Percentiles rank a stretch among this genome's conserved stretches.
phyloP scores from a whole-genome alignment of 2,888 invertebrate genomes.

The Imbricaverruca yamaguchii region DNA sequence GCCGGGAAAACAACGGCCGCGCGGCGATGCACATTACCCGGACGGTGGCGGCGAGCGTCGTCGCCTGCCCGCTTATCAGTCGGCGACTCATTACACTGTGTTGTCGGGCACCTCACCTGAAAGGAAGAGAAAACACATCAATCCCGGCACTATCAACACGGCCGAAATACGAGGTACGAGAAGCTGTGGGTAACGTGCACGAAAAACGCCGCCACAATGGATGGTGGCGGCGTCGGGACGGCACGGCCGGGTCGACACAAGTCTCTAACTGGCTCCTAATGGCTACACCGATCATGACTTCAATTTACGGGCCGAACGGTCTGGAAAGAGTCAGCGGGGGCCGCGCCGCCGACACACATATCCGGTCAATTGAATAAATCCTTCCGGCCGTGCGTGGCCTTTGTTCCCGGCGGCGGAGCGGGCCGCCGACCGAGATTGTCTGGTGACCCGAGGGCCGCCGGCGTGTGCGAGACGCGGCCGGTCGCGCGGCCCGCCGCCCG shows the following conservation, averaged over 20 bases:
- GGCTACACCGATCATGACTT: background rate
- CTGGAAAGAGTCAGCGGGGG: background rate
- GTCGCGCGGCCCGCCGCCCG: background rate
- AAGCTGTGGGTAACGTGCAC: background rate
- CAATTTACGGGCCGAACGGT: background rate
- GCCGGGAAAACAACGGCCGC: background rate
- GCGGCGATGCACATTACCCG: background rate
- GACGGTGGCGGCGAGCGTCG: background rate
- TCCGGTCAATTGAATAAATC: background rate
- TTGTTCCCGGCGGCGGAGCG: background rate
- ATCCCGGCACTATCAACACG: background rate
- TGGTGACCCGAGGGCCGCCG: background rate
- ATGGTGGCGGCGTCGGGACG: background rate
- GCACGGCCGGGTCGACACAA: background rate
- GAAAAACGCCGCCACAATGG: background rate
- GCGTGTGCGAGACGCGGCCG: background rate
- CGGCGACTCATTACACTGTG: background rate
- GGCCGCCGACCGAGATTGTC: background rate
- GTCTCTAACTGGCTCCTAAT: background rate
- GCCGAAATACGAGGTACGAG: background rate
- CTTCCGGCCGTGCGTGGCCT: background rate
- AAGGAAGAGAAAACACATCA: conserved; percentile 10
- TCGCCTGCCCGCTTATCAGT: background rate
- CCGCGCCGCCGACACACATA: background rate
- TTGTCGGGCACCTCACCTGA: background rate